Evolutionary conservation across 2,797 vertebrate genomes (phyloP).

Genomic region (Acipenser ruthenus): DNA sequence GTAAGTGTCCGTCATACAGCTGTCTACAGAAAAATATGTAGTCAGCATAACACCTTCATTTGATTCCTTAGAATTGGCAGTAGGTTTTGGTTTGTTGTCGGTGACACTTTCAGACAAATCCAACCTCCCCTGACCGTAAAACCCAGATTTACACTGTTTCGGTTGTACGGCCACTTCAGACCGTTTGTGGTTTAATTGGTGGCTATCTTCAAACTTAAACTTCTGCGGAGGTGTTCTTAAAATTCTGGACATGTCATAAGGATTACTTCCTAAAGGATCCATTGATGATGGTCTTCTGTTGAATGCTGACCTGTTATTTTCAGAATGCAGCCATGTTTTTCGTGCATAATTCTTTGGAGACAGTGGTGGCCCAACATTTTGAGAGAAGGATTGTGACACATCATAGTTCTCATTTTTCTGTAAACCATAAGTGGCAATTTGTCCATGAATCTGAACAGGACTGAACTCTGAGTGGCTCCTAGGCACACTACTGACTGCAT

Average conservation of each 20-base stretch:
- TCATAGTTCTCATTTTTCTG: slow-evolving; percentile 25
- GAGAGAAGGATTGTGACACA: slow-evolving; percentile 39
- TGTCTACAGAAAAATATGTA: slow-evolving; percentile 91
- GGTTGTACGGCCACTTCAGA: slow-evolving; percentile 35
- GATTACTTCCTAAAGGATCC: slow-evolving; percentile 51
- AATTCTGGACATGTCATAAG: slow-evolving; percentile 20
- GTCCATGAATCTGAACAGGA: slow-evolving; percentile 14
- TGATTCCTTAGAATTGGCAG: slow-evolving; percentile 31
- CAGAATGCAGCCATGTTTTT: slow-evolving; percentile 37
- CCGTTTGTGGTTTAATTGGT: slow-evolving; percentile 31
- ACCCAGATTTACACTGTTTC: slow-evolving; percentile 49
- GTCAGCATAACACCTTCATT: slow-evolving; percentile 63
- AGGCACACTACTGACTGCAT: too few relatives aligned
- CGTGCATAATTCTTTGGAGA: slow-evolving; percentile 67
- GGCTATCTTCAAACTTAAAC: too few relatives aligned
- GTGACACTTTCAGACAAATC: slow-evolving; percentile 59
- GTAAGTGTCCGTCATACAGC: slow-evolving; percentile 95
- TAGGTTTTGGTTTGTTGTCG: slow-evolving; percentile 32
- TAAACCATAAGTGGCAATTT: not conserved
- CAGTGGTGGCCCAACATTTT: slow-evolving; percentile 59
- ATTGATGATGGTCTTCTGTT: slow-evolving; percentile 43
- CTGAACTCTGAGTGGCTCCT: too few relatives aligned
- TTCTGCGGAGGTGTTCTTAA: not conserved
- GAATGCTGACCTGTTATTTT: slow-evolving; percentile 39
- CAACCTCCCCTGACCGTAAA: slow-evolving; percentile 58